These are phyloP conservation scores for Mormoops blainvillei DNA, from an alignment of 2,113 vertebrate genomes.

Conservation along the genomic window DNA sequence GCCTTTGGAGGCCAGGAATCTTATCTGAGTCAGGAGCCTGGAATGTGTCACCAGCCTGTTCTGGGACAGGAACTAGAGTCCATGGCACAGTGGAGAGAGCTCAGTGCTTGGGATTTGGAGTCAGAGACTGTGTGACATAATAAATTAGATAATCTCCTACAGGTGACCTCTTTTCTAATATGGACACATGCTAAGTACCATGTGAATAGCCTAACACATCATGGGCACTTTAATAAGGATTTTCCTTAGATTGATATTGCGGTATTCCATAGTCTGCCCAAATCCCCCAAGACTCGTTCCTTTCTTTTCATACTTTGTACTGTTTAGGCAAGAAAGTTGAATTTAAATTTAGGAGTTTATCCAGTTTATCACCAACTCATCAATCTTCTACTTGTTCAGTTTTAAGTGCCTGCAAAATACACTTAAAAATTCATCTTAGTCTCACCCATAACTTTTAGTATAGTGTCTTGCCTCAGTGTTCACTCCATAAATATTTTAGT, in stretches of 20 bases:
- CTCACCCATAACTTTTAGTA: not conserved
- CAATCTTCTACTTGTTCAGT: not conserved
- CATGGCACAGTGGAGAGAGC: rapidly evolving
- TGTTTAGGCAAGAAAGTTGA: not conserved
- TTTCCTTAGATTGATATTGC: not conserved
- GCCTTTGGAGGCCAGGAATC: not conserved
- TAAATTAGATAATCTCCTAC: not conserved
- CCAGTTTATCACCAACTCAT: not conserved
- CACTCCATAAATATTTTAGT: not conserved
- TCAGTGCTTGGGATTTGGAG: not conserved
- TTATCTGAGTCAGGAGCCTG: not conserved
- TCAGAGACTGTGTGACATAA: not conserved
- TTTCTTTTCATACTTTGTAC: not conserved
- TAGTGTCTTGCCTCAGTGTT: not conserved
- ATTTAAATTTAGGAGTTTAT: not conserved
- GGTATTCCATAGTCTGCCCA: rapidly evolving
- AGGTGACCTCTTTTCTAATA: not conserved
- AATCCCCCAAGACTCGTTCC: not conserved
- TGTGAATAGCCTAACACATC: not conserved
- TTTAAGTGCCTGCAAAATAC: not conserved
- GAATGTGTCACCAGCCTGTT: not conserved
- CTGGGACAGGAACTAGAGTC: not conserved
- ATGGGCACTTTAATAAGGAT: not conserved
- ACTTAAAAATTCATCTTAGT: not conserved
- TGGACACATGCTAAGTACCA: rapidly evolving